A percentile compares a stretch with the other conserved stretches of the same genome.
Evolutionary conservation across 2,113 vertebrate genomes (phyloP).

Genomic region (Collichthys lucidus): DNA sequence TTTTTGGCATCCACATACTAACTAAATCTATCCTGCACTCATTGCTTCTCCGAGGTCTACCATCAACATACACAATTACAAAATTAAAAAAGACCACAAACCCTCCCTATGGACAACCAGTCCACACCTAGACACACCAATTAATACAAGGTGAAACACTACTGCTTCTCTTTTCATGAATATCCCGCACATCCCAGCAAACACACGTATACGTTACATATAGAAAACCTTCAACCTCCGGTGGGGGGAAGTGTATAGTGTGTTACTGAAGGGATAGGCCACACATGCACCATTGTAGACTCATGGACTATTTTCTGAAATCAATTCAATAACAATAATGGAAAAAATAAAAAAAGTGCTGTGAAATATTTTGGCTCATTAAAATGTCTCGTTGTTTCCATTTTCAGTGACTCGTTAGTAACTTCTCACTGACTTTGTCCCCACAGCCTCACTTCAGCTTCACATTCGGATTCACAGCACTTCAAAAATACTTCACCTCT

Average conservation of each 20-base stretch:
- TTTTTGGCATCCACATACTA: slow-evolving; percentile 2
- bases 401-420: not conserved
- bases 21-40: not conserved
- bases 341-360: too few relatives aligned
- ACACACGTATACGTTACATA: not conserved
- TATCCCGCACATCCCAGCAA: not conserved
- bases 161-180: not conserved
- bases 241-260: not conserved
- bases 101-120: not conserved
- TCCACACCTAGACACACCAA: not conserved
- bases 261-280: not conserved
- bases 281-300: not conserved
- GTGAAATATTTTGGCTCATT: slow-evolving; percentile 6
- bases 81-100: not conserved
- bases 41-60: not conserved
- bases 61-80: not conserved
- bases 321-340: too few relatives aligned
- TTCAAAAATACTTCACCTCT: slow-evolving; percentile 17
- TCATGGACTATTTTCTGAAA: not conserved
- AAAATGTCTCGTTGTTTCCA: not conserved
- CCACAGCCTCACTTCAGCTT: not conserved
- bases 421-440: slow-evolving; percentile 21
- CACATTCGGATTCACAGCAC: not conserved
- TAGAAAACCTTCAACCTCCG: not conserved
- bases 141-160: not conserved